Conservation (phyloP, 2,113 vertebrate genomes). For the Prochilodus magdalenae region DNA sequence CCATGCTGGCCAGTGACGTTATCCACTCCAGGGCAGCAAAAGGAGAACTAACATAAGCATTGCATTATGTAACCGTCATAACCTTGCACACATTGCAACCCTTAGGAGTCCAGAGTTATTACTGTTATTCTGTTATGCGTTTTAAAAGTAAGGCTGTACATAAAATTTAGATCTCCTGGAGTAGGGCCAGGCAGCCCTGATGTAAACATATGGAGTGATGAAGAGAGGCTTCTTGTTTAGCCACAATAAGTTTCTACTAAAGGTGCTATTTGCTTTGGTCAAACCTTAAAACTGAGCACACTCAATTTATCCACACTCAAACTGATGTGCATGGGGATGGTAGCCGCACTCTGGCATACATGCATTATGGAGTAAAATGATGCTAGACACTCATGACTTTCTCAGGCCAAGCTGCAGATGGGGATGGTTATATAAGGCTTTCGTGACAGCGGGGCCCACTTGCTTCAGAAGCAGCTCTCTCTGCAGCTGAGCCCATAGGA, state of each 20-base stretch:
- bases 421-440: slow-evolving; percentile 41
- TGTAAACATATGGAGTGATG: background rate
- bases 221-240: background rate
- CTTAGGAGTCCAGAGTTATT: background rate
- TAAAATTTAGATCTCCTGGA: background rate
- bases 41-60: background rate
- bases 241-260: background rate
- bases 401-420: slow-evolving; percentile 21
- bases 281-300: too few relatives aligned
- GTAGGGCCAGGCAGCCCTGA: background rate
- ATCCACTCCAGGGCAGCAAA: background rate
- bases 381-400: background rate
- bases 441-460: slow-evolving; percentile 15
- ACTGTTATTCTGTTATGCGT: too few relatives aligned
- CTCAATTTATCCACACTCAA: background rate
- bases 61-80: background rate
- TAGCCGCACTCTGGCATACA: background rate
- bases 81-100: background rate
- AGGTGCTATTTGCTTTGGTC: background rate
- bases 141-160: too few relatives aligned
- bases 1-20: background rate
- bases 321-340: background rate
- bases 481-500: slow-evolving; percentile 27
- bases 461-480: slow-evolving; percentile 20
- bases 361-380: background rate